phyloP scores from a whole-genome alignment of 2,113 vertebrate species.

The Echinops telfairi region DNA sequence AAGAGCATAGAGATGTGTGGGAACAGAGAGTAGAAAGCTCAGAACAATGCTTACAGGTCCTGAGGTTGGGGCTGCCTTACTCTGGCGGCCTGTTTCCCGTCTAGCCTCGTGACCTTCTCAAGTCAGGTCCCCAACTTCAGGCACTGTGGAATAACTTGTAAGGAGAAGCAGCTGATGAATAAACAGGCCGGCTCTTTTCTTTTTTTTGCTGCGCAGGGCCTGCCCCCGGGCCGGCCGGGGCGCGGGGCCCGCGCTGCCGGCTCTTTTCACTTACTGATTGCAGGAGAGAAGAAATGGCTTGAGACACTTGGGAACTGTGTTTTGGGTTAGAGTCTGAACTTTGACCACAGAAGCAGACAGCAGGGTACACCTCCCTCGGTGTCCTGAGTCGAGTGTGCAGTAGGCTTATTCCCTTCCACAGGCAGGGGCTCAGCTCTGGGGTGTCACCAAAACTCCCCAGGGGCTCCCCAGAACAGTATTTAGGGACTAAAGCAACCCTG shows the following conservation, averaged over 20 bases:
- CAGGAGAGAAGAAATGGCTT: conserved; percentile 11
- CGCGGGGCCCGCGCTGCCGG: too few relatives aligned
- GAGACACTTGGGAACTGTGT: background rate
- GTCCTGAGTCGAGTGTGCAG: background rate
- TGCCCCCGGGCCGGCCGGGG: too few relatives aligned
- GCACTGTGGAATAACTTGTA: background rate
- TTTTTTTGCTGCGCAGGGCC: too few relatives aligned
- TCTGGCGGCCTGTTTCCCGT: background rate
- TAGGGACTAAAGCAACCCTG: background rate
- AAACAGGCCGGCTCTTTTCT: conserved; percentile 19
- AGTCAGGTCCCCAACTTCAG: background rate
- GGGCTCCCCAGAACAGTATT: background rate
- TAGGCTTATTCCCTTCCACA: background rate
- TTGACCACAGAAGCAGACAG: background rate
- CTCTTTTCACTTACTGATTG: conserved; percentile 20
- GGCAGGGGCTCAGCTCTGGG: background rate
- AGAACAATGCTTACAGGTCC: background rate
- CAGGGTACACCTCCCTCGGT: background rate
- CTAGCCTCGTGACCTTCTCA: background rate
- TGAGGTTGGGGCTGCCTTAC: background rate
- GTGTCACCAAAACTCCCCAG: background rate
- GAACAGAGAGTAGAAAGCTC: background rate
- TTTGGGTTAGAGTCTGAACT: background rate
- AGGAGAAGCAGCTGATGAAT: conserved; percentile 32
- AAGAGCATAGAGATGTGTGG: conserved; percentile 17